Conservation (phyloP, 37 sponge, comb jelly and placozoan species). For the Mnemiopsis leidyi region DNA sequence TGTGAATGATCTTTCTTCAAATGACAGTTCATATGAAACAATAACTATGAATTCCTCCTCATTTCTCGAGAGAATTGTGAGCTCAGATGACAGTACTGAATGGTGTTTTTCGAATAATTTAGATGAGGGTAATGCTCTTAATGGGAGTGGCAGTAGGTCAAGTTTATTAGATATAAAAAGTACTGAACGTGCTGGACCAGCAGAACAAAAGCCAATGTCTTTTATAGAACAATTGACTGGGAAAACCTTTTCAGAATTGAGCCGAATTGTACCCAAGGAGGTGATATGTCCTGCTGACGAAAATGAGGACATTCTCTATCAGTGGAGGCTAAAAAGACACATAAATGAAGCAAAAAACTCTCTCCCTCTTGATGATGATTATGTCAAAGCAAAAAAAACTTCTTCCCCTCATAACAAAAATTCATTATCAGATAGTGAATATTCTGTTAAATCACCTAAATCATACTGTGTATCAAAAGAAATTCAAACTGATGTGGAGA, state of each 20-base stretch:
- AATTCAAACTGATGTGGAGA: slow-evolving; percentile 32
- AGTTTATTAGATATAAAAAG: too few species aligned
- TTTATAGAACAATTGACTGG: slow-evolving; percentile 46
- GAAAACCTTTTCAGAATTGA: not conserved
- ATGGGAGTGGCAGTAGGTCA: not conserved
- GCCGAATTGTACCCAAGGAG: not conserved
- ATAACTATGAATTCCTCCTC: not conserved
- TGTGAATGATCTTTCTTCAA: not conserved
- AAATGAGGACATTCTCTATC: slow-evolving; percentile 37
- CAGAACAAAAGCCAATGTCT: not conserved
- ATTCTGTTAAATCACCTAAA: not conserved
- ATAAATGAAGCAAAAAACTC: slow-evolving; percentile 37
- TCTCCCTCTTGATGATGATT: not conserved
- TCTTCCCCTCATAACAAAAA: not conserved
- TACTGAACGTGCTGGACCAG: too few species aligned
- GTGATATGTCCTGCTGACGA: slow-evolving; percentile 1
- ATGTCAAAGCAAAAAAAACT: not conserved
- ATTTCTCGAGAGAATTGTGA: not conserved
- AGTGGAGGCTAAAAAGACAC: slow-evolving; percentile 27
- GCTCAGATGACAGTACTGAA: not conserved
- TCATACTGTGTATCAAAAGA: not conserved
- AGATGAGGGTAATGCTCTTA: not conserved
- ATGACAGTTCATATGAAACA: not conserved
- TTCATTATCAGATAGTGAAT: not conserved
- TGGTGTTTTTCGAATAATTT: not conserved